Base-by-base conservation (phyloP, 2,888 invertebrate species). In the Branchipolynoe longqiensis region DNA sequence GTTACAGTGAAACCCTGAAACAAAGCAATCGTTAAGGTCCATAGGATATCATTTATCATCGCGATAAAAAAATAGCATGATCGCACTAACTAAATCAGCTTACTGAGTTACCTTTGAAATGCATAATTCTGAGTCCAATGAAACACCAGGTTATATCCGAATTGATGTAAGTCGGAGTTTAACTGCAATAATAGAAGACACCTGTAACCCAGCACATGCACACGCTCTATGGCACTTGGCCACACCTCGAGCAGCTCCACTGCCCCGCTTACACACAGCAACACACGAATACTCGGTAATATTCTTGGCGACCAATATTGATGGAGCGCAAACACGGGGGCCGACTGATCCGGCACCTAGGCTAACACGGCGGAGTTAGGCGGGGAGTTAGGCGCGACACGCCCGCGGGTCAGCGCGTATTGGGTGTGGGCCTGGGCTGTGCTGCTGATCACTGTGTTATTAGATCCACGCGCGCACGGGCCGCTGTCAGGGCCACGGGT, bases 381-480 rank as follows among this genome's bases (percentile, higher is more conserved):
- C 48, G 8, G 8, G 48, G n/a, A n/a, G n/a, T 12, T 18, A 48
- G 18, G 48, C 48, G 8, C 48, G 33, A 38, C 36, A 33, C 4
- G 48, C 25, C 31, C 69, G 48, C 25, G 41, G 78, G 78, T 78
- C 41, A 41, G 78, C 6, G 14, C 28, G n/a, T 48, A 41, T 41
- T 78, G 78, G 78, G 31, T 78, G 78, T 41, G 78, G 78, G 28
- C 6, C 3, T 4, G 54, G 25, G 25, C 48, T 14, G 1, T 4
- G 54, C n/a, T 41, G 78, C 54, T 78, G 78, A 78, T 78, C 78
- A 78, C 28, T 41, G 78, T 78, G 78, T 78, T 78, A 78, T 78
- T 78, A 78, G 78, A 78, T 78, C 78, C 48, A 22, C 41, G 22
- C 48, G 31, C 33, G 54, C 78, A 28, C 78, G 14, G 28, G 33